Evolutionary conservation across 2,888 invertebrate genomes (phyloP).

Genomic region (Cheiracanthium punctorium): DNA sequence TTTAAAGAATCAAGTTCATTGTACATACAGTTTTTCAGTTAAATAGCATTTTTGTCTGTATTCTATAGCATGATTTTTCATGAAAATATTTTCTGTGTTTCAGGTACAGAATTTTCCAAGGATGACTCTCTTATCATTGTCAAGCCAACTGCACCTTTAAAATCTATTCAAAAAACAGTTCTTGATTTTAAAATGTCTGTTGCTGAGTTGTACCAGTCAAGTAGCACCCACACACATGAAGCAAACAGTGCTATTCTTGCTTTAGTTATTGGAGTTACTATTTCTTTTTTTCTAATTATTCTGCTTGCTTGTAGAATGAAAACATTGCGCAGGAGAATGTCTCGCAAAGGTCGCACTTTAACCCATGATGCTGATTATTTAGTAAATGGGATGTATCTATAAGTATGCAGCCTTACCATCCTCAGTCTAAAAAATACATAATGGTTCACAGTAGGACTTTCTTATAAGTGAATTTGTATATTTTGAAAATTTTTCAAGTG

Average conservation of each 20-base stretch:
- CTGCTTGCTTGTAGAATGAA: constrained; percentile 89
- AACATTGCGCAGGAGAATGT: constrained; percentile 83
- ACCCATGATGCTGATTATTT: constrained; percentile 93
- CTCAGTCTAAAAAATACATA: too few relatives aligned
- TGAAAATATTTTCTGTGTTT: background rate
- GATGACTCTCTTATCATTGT: constrained; percentile 9
- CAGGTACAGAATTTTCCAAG: constrained; percentile 17
- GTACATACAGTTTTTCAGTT: too few relatives aligned
- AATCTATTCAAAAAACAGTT: constrained; percentile 39
- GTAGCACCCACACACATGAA: constrained; percentile 63
- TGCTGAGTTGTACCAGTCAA: constrained; percentile 65
- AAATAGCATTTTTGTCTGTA: too few relatives aligned
- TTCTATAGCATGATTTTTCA: too few relatives aligned
- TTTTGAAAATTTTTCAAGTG: too few relatives aligned
- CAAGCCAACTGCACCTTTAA: constrained; percentile 22
- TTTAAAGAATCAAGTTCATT: too few relatives aligned
- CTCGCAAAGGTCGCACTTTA: constrained; percentile 77
- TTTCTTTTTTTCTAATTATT: constrained; percentile 87
- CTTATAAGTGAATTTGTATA: too few relatives aligned
- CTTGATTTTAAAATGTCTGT: constrained; percentile 63
- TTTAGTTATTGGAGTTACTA: constrained; percentile 82
- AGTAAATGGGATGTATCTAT: constrained; percentile 98
- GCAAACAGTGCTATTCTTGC: constrained; percentile 83
- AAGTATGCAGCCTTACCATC: too few relatives aligned
- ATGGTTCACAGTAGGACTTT: too few relatives aligned